phyloP scores from a whole-genome alignment of 2,888 invertebrate genomes.

The Coenonympha glycerion region DNA sequence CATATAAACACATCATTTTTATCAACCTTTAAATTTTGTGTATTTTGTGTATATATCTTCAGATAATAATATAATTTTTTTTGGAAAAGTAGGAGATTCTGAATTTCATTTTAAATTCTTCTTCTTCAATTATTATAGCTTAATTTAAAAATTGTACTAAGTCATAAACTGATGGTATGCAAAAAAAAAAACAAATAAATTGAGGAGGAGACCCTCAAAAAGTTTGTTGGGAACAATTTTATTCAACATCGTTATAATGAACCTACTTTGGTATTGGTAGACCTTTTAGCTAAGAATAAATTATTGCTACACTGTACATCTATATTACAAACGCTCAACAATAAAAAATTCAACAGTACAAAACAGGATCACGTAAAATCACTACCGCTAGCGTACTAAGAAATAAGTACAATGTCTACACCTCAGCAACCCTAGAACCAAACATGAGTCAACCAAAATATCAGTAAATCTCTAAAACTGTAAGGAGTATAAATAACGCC shows the following conservation, averaged over 20 bases:
- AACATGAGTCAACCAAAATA: neutral
- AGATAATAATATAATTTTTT: too few species aligned
- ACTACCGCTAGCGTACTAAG: conserved; percentile 25
- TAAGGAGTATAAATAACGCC: too few species aligned
- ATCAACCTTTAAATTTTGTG: too few species aligned
- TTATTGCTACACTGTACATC: neutral
- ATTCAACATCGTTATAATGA: neutral
- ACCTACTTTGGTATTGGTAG: neutral
- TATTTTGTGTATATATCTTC: too few species aligned
- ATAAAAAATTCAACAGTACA: conserved; percentile 11
- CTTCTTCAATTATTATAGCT: too few species aligned
- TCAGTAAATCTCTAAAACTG: too few species aligned
- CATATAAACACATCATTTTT: too few species aligned
- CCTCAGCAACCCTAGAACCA: neutral
- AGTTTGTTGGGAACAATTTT: neutral
- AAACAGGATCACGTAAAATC: conserved; percentile 15
- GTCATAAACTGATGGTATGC: too few species aligned
- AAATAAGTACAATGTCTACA: conserved; percentile 11
- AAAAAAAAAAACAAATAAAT: too few species aligned
- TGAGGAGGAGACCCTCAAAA: neutral
- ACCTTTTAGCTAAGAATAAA: neutral
- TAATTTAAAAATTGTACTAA: too few species aligned
- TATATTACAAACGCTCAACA: conserved; percentile 9
- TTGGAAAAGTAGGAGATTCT: conserved; percentile 5
- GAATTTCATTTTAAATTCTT: neutral